Conservation (phyloP, 2,797 vertebrate genomes). For the Sebastes oblongus region DNA sequence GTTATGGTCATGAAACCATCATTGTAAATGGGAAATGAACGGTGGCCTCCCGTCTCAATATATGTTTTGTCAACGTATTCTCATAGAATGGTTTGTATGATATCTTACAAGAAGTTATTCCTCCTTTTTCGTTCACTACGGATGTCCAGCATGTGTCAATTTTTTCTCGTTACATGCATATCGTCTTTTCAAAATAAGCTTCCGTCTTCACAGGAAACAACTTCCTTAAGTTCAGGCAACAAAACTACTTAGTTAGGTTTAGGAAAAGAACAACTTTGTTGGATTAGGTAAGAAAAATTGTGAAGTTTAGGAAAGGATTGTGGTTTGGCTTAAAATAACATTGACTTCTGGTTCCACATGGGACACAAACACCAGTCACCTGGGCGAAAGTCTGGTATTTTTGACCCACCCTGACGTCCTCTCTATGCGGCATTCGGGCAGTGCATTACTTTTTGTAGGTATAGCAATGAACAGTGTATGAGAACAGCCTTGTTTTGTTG, state of each 20-base stretch:
- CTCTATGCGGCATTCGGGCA: too few relatives aligned
- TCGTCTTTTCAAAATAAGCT: accelerated
- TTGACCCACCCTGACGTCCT: too few relatives aligned
- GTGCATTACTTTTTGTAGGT: too few relatives aligned
- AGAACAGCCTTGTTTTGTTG: too few relatives aligned
- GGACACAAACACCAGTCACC: too few relatives aligned
- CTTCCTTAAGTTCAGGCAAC: neutral
- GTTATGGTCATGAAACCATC: neutral
- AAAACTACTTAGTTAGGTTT: neutral
- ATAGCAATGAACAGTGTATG: too few relatives aligned
- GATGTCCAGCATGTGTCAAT: neutral
- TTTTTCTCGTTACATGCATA: accelerated
- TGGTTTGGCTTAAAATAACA: neutral
- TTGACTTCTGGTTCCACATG: too few relatives aligned
- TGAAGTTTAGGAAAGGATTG: too few relatives aligned
- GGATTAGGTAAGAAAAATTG: neutral
- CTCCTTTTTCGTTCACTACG: neutral
- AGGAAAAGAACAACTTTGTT: neutral
- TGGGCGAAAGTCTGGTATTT: too few relatives aligned
- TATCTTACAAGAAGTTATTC: accelerated
- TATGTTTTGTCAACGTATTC: too few relatives aligned
- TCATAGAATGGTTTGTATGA: too few relatives aligned
- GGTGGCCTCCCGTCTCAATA: neutral
- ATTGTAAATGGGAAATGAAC: neutral
- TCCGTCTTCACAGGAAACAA: neutral